phyloP scores from a whole-genome alignment of 1,140 invertebrate genomes.

The Pseudoatta argentina region DNA sequence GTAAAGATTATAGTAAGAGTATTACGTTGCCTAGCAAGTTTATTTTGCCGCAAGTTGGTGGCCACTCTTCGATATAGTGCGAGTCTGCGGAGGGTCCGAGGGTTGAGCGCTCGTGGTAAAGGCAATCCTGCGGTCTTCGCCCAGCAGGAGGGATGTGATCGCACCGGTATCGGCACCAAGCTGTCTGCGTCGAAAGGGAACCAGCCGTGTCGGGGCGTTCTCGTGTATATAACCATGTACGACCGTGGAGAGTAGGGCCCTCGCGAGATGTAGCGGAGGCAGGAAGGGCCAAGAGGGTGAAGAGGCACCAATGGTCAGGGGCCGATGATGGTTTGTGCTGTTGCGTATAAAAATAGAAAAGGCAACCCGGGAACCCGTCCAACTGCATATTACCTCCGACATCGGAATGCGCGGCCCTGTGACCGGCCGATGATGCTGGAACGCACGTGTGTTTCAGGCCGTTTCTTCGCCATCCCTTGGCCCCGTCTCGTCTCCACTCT shows the following conservation, averaged over 20 bases:
- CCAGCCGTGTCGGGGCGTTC: conserved; percentile 66
- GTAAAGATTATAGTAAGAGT: conserved; percentile 1
- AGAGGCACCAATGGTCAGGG: conserved; percentile 21
- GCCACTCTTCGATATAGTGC: conserved; percentile 26
- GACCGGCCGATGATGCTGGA: conserved; percentile 65
- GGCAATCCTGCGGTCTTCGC: conserved; percentile 68
- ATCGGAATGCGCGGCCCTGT: conserved; percentile 79
- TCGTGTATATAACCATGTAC: conserved; percentile 63
- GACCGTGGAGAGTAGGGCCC: conserved; percentile 52
- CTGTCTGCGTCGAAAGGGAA: conserved; percentile 80
- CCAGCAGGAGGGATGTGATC: conserved; percentile 79
- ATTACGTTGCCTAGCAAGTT: conserved; percentile 17
- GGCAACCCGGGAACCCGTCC: conserved; percentile 81
- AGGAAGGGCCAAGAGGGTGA: neutral
- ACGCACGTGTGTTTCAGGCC: conserved; percentile 73
- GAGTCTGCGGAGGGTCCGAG: conserved; percentile 58
- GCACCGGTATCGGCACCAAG: conserved; percentile 83
- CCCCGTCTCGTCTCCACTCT: neutral
- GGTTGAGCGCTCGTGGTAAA: conserved; percentile 69
- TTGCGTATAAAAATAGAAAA: conserved; percentile 82
- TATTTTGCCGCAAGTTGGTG: conserved; percentile 46
- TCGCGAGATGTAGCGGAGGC: neutral
- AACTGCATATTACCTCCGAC: conserved; percentile 83
- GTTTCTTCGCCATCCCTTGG: neutral
- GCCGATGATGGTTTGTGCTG: conserved; percentile 64